Evolutionary conservation across 2,113 vertebrate genomes (phyloP), one percentile per base, ranked within the genome.

Genomic region (Notarius quadriscutis): DNA sequence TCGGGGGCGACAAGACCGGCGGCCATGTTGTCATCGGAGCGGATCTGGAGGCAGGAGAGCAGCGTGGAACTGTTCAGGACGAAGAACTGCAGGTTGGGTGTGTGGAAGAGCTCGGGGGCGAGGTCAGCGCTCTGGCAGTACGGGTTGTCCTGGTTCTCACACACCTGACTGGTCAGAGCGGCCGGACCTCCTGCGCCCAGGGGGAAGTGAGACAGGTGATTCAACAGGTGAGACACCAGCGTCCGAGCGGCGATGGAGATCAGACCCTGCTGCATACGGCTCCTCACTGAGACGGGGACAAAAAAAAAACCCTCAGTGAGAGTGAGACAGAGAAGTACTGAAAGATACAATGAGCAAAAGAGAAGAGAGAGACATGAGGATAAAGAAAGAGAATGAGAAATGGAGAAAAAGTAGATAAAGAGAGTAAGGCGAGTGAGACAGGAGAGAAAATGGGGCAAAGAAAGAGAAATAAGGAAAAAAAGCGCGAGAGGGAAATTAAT

Each of bases 141-240:
- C 0, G 97, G 97, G 92, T 99, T 99, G 94, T 99, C 98, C 0
- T 99, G 97, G 93, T 97, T 99, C 94, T 99, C 98, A 93, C 97
- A 99, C 87, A 99, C 96, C 95, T 99, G 98, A 92, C 97, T 99
- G 77, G 98, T 99, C 83, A 99, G 94, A 93, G 98, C 99, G 63
- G 98, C 98, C 12, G 98, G 98, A 58, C 98, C 98, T 88, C 98
- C 98, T 2, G 53, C 67, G 0, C 97, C 97, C 97, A 99, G 98
- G 18, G 98, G 98, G 93, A 99, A 99, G 95, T 99, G 98, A 83
- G 97, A 97, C 86, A 99, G 94, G 92, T 99, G 98, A 93, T 99
- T 99, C 91, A 99, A 97, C 87, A 99, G 95, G 92, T 99, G 98
- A 14, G 97, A 97, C 92, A 99, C 97, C 62, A 99, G 97, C n/a